Base-by-base conservation (phyloP, 2,797 vertebrate genomes). In the Clarias fuscus region DNA sequence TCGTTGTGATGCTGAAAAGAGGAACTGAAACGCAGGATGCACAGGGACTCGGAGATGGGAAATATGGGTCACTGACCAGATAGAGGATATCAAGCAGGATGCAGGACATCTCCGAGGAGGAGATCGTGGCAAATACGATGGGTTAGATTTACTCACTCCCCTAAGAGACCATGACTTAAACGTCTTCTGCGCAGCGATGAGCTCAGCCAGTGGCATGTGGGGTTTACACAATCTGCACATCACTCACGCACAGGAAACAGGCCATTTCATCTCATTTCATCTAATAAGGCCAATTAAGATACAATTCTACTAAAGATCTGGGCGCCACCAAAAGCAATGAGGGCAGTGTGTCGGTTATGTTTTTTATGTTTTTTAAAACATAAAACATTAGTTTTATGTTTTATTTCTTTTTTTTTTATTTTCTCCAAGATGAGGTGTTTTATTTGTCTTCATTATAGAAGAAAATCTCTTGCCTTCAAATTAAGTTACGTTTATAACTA, bases 211-310 rank as follows among this genome's bases (percentile, higher is more conserved):
- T 11, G 15, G 14, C 22, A 81, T 53, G 40, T 67, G 78, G 61
- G 61, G 37, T 48, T 81, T 65, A 43, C 61, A 65, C 78, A 81
- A 81, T 48, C 61, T 17, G 20, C 40, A 81, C 43, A 65, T 81
- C 78, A n/a, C 61, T 65, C 37, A 11, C 37, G 1, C 37, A 72
- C 68, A 73, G 70, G 68, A 73, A 59, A 40, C 70, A 43, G 15
- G 33, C 58, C 70, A 73, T 70, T 37, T 83, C 53, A 83, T 48
- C 48, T 48, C 70, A 73, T 70, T 37, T 83, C 53, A 83, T 48
- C 48, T 48, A 76, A 59, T 84, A 56, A 77, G n/a, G 59, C n/a
- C 37, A 84, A 84, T 80, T 80, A 64, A 65, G 33, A 80, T 80
- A 80, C 37, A 48, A 80, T 80, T 65, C 20, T 27, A n/a, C 37